phyloP scores from a whole-genome alignment of 2,888 invertebrate species.

The Drosophila nr. fundita region DNA sequence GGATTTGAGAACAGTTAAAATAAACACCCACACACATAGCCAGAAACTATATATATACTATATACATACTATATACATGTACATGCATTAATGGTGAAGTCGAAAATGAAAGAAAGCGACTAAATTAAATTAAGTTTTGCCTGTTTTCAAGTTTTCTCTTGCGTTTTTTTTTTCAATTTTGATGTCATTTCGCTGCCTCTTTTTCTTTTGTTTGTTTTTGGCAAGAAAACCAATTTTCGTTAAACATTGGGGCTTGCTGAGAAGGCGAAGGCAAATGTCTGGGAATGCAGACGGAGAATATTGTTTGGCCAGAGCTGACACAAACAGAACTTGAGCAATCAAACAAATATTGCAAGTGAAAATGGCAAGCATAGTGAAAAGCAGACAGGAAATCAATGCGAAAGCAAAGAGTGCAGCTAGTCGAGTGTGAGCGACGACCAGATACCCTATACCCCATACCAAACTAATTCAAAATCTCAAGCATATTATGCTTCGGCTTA shows the following conservation, averaged over 20 bases:
- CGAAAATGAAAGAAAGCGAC: slow-evolving; percentile 27
- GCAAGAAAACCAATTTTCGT: slow-evolving; percentile 23
- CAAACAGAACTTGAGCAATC: slow-evolving; percentile 13
- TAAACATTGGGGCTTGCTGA: not conserved
- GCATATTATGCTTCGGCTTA: not conserved
- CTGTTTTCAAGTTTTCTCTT: not conserved
- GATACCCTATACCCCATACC: slow-evolving; percentile 21
- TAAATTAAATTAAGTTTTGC: slow-evolving; percentile 31
- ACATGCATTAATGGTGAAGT: slow-evolving; percentile 17
- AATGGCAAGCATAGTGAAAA: not conserved
- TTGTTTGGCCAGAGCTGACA: slow-evolving; percentile 8
- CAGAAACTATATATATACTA: not conserved
- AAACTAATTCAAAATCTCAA: not conserved
- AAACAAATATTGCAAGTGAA: slow-evolving; percentile 21
- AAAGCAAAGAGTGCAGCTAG: slow-evolving; percentile 6
- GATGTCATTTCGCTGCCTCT: slow-evolving; percentile 3
- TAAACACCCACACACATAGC: slow-evolving; percentile 6
- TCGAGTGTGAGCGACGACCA: slow-evolving; percentile 7
- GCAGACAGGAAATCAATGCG: slow-evolving; percentile 9
- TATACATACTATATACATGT: not conserved
- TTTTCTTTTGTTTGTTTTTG: not conserved
- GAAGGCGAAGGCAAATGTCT: not conserved
- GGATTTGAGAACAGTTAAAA: slow-evolving; percentile 14
- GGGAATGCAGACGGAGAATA: slow-evolving; percentile 12
- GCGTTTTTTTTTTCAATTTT: slow-evolving; percentile 13